Conservation (phyloP, 1,140 invertebrate genomes). For the Heliconius hewitsoni region DNA sequence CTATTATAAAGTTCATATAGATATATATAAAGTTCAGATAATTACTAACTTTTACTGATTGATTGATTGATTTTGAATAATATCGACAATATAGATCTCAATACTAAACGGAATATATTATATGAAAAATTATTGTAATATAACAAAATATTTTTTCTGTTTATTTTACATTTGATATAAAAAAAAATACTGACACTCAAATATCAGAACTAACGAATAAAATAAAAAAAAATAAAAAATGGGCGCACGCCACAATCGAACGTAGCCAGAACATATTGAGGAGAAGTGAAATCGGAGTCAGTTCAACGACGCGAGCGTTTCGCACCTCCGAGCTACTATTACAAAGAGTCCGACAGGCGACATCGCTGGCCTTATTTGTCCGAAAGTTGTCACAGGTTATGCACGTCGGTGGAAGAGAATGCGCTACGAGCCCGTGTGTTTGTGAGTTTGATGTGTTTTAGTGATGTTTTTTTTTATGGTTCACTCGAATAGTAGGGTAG, state of each 20-base stretch:
- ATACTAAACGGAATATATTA: too few species aligned
- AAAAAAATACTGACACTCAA: too few species aligned
- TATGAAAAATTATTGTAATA: too few species aligned
- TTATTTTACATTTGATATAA: too few species aligned
- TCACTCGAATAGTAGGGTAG: too few species aligned
- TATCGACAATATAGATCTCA: too few species aligned
- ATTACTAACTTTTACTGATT: too few species aligned
- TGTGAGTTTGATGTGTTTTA: neutral
- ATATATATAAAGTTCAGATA: too few species aligned
- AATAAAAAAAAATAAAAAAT: neutral
- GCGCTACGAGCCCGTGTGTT: neutral
- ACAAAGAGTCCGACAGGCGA: slow-evolving; percentile 48
- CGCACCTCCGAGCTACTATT: slow-evolving; percentile 49
- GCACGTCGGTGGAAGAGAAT: neutral
- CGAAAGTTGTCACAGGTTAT: slow-evolving; percentile 47
- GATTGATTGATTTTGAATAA: too few species aligned
- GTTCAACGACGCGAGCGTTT: slow-evolving; percentile 45
- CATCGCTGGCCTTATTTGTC: slow-evolving; percentile 47
- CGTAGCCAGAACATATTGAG: slow-evolving; percentile 1
- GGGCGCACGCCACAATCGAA: slow-evolving; percentile 7
- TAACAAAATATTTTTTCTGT: too few species aligned
- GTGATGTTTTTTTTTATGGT: neutral
- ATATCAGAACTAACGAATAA: neutral
- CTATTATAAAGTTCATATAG: too few species aligned
- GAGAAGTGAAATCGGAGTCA: slow-evolving; percentile 48